phyloP scores from a whole-genome alignment of 1,140 invertebrate genomes.

The Drosophila pseudoobscura region DNA sequence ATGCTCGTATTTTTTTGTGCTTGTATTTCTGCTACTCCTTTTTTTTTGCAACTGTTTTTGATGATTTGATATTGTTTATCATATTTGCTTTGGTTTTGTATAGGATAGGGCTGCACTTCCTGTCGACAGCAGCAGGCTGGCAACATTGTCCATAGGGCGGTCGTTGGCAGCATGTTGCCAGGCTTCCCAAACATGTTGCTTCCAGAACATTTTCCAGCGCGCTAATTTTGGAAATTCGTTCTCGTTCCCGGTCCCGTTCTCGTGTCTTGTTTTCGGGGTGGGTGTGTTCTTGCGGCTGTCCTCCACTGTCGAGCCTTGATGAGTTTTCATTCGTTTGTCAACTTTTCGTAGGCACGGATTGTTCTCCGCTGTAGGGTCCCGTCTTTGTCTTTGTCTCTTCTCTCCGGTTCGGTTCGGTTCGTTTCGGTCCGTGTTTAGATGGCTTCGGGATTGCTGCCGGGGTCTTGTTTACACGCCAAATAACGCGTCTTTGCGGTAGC shows the following conservation, averaged over 20 bases:
- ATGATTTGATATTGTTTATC: constrained; percentile 62
- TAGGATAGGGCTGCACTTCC: background rate
- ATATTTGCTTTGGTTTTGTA: constrained; percentile 25
- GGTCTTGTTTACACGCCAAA: constrained; percentile 23
- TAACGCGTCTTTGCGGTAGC: constrained; percentile 8
- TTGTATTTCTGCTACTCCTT: constrained; percentile 12
- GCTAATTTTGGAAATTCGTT: constrained; percentile 67
- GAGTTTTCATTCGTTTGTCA: constrained; percentile 66
- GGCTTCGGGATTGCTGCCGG: background rate
- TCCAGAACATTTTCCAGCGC: constrained; percentile 44
- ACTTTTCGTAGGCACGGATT: constrained; percentile 59
- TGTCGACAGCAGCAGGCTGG: background rate
- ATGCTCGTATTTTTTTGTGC: constrained; percentile 10
- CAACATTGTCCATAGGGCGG: constrained; percentile 21
- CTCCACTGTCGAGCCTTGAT: constrained; percentile 24
- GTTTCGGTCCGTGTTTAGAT: too few relatives aligned
- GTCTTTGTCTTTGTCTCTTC: constrained; percentile 10
- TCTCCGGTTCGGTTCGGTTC: background rate
- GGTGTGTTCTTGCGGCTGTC: constrained; percentile 47
- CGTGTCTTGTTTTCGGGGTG: constrained; percentile 51
- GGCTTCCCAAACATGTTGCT: constrained; percentile 47
- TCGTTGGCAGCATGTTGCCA: constrained; percentile 18
- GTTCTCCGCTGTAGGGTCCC: constrained; percentile 1
- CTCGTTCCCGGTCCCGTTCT: constrained; percentile 1
- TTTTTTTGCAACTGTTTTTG: constrained; percentile 37